Conservation (phyloP, 2,888 invertebrate genomes). For the Andrena chrysosceles region DNA sequence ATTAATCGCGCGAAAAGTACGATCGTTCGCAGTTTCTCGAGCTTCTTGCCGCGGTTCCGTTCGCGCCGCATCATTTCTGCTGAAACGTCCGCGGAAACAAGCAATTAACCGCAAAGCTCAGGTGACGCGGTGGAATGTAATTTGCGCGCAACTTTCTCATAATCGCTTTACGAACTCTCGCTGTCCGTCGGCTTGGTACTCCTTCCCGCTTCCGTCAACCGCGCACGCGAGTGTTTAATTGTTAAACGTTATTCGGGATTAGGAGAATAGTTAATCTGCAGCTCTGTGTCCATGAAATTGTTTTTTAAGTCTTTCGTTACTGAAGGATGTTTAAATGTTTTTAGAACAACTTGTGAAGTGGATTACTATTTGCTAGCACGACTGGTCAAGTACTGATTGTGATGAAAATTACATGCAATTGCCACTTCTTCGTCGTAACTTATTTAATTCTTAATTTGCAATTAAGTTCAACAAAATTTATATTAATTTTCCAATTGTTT, state of each 20-base stretch:
- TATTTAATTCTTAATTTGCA: no score
- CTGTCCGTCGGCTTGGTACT: neutral
- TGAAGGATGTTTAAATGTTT: neutral
- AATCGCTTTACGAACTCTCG: conserved; percentile 30
- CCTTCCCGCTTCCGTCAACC: neutral
- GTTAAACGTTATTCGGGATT: neutral
- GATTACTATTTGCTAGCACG: no score
- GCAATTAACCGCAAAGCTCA: conserved; percentile 36
- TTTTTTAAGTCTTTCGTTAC: neutral
- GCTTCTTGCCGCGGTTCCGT: conserved; percentile 11
- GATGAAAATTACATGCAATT: no score
- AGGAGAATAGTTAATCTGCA: no score
- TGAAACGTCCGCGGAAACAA: conserved; percentile 30
- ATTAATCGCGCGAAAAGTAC: conserved; percentile 38
- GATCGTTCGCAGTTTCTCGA: neutral
- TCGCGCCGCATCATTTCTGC: conserved; percentile 27
- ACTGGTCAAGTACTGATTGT: no score
- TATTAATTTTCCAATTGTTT: no score
- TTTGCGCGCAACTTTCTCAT: conserved; percentile 35
- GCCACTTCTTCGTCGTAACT: no score
- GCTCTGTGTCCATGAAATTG: neutral
- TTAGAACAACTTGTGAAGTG: no score
- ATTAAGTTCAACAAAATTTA: no score
- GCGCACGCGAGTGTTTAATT: neutral
- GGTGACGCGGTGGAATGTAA: conserved; percentile 24